Evolutionary conservation across 2,888 invertebrate genomes (phyloP).

Genomic region (Elegia similella): DNA sequence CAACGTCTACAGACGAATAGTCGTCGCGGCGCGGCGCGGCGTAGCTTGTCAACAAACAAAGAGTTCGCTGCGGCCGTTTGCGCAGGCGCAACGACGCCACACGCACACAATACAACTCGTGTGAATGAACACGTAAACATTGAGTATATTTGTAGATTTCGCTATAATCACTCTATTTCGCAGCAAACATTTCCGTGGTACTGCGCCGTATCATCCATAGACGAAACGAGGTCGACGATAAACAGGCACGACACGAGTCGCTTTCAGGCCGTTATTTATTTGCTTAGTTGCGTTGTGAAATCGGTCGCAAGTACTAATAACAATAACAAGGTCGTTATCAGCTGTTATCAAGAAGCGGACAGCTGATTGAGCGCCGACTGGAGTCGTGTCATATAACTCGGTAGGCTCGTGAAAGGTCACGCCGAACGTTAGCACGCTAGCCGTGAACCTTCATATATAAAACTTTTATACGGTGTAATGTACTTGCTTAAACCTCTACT

Average conservation of each 20-base stretch:
- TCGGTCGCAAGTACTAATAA: conserved; percentile 2
- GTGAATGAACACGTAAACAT: conserved; percentile 76
- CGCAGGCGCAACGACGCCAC: conserved; percentile 65
- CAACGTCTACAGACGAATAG: conserved; percentile 54
- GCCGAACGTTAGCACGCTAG: neutral
- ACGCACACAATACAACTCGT: conserved; percentile 54
- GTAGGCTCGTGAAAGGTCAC: conserved; percentile 7
- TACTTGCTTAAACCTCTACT: neutral
- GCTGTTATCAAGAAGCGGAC: conserved; percentile 2
- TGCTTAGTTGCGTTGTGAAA: neutral
- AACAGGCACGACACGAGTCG: neutral
- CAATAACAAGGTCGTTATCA: conserved; percentile 13
- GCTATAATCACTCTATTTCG: conserved; percentile 30
- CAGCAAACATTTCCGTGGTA: conserved; percentile 21
- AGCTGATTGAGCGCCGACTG: conserved; percentile 1
- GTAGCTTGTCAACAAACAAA: conserved; percentile 80
- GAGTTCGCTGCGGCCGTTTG: conserved; percentile 61
- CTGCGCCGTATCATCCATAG: conserved; percentile 19
- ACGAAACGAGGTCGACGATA: conserved; percentile 1
- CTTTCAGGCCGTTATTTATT: conserved; percentile 3
- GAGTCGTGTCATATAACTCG: neutral
- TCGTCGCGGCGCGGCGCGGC: conserved; percentile 32
- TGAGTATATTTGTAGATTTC: conserved; percentile 37
- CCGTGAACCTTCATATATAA: neutral
- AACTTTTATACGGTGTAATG: neutral